Conservation (phyloP, 1,140 invertebrate genomes). For the Drosophila sturtevanti region DNA sequence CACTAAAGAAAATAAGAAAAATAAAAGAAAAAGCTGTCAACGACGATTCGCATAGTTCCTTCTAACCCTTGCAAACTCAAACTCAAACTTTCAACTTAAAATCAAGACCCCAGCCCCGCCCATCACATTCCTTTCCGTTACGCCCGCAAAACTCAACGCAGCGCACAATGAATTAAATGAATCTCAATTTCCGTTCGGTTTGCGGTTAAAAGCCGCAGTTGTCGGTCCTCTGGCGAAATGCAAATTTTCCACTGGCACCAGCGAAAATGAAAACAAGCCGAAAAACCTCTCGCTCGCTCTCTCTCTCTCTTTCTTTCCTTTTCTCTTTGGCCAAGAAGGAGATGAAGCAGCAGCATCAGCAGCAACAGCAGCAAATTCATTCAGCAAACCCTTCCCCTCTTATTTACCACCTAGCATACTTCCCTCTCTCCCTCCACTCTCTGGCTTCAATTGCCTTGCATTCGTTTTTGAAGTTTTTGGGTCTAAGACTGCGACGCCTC, state of each 20-base stretch:
- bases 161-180: conserved; percentile 79
- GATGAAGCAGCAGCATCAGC: conserved; percentile 26
- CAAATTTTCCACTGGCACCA: conserved; percentile 55
- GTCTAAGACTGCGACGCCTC: conserved; percentile 17
- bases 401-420: not conserved
- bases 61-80: conserved; percentile 55
- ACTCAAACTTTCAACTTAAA: not conserved
- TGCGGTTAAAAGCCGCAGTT: conserved; percentile 78
- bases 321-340: not conserved
- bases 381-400: conserved; percentile 16
- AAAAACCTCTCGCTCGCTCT: conserved; percentile 30
- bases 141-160: conserved; percentile 30
- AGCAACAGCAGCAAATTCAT: conserved; percentile 38
- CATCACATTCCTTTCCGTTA: not conserved
- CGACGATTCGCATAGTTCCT: conserved; percentile 34
- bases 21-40: conserved; percentile 57
- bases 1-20: not conserved
- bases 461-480: conserved; percentile 57
- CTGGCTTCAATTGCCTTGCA: conserved; percentile 59
- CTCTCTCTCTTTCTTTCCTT: too few species aligned
- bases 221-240: conserved; percentile 49
- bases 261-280: conserved; percentile 73
- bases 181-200: conserved; percentile 81
- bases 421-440: conserved; percentile 14
- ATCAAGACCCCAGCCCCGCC: not conserved